Evolutionary conservation across 2,113 vertebrate genomes (phyloP), one percentile per base, ranked within the genome.

Genomic region (Isurus oxyrinchus): DNA sequence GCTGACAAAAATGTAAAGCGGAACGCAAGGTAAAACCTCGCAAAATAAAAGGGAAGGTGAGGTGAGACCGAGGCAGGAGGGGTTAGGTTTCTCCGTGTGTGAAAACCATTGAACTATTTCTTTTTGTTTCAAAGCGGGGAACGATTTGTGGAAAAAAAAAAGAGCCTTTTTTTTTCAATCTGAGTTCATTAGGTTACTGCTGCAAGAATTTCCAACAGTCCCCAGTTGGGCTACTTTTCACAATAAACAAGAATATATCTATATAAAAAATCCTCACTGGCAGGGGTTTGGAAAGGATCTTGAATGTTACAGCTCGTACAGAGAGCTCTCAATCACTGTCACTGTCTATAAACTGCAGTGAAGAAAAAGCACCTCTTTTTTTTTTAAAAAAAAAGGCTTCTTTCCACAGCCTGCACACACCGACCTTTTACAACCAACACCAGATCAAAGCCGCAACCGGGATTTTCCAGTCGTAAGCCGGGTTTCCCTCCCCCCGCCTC

Each of bases 181-280:
- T 61, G 57, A 93, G 88, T 57, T 93, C 88, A 93, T 19, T n/a
- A 61, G 14, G 88, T 19, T 93, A 13, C 55, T n/a, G 35, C 57
- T 59, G 57, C 5, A 93, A 61, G 88, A 93, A n/a, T 93, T 93
- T 93, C 88, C 88, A 93, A 35, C 4, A 19, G 57, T 35, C 35
- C 88, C 88, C 88, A 93, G 57, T 61, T 93, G 88, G 88, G 57
- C 57, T 31, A 23, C 87, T 90, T 90, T 90, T 90, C 87, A 90
- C 87, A 61, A 61, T 93, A 61, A 93, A 61, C 88, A 59, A n/a
- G 55, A 61, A 59, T 93, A 61, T 61, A 35, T 93, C 13, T 35
- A n/a, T n/a, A 19, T 31, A 16, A 59, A 93, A 57, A 61, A 6
- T 31, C 31, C 88, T n/a, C 0, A 27, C 13, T 35, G 55, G 88